These are phyloP conservation scores for Stenopsyche tienmushanensis DNA, from an alignment of 1,140 invertebrate species.

Conservation along the genomic window DNA sequence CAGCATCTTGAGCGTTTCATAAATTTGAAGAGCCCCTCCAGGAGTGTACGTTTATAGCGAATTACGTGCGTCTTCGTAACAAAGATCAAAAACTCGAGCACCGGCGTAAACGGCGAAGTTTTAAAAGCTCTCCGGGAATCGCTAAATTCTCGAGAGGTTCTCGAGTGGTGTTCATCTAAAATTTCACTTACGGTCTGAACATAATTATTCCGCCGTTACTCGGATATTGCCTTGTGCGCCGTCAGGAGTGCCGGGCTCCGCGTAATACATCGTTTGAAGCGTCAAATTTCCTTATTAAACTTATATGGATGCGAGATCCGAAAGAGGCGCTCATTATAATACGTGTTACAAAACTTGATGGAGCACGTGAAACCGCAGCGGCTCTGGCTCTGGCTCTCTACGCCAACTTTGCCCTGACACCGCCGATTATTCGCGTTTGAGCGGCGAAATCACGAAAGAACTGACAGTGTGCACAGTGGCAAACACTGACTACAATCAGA, in stretches of 20 bases:
- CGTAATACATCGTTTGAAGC: conserved; percentile 28
- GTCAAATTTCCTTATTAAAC: conserved; percentile 33
- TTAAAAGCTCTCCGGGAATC: conserved; percentile 35
- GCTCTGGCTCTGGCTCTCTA: not conserved
- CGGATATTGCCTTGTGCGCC: conserved; percentile 20
- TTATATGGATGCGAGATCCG: conserved; percentile 12
- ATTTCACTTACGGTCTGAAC: conserved; percentile 41
- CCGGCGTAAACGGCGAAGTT: conserved; percentile 28
- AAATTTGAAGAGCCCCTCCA: too few relatives aligned
- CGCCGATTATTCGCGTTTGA: too few relatives aligned
- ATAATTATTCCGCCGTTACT: conserved; percentile 40
- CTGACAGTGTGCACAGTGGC: too few relatives aligned
- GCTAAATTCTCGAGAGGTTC: conserved; percentile 28
- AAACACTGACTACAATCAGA: too few relatives aligned
- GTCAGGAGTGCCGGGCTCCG: not conserved
- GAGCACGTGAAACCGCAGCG: not conserved
- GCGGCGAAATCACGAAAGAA: too few relatives aligned
- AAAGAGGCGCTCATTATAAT: conserved; percentile 17
- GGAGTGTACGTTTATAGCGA: not conserved
- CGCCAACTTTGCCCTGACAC: not conserved
- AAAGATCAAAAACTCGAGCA: conserved; percentile 29
- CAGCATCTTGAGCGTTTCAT: conserved; percentile 13
- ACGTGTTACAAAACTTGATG: not conserved
- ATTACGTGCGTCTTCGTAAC: conserved; percentile 25
- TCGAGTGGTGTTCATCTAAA: conserved; percentile 39